Evolutionary conservation across 2,888 invertebrate species (phyloP).

Genomic region (Amblyjoppa proteus): DNA sequence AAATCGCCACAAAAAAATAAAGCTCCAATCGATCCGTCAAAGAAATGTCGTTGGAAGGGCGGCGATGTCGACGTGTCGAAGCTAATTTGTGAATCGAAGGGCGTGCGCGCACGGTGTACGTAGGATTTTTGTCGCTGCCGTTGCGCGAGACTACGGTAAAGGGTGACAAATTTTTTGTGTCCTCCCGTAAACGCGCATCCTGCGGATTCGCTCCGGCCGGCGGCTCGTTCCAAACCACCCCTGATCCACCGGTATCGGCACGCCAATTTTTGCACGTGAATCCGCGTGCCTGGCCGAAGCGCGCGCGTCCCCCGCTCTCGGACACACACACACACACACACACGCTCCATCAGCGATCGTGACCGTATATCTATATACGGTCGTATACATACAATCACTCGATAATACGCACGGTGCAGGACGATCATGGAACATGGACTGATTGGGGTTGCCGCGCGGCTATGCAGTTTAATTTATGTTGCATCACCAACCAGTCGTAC

Average conservation of each 20-base stretch:
- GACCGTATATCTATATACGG: slow-evolving; percentile 64
- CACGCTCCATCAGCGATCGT: slow-evolving; percentile 34
- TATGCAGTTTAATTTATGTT: slow-evolving; percentile 82
- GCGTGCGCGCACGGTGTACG: not conserved
- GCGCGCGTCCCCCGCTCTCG: slow-evolving; percentile 36
- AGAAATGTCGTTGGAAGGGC: not conserved
- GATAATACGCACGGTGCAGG: slow-evolving; percentile 76
- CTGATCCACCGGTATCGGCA: slow-evolving; percentile 72
- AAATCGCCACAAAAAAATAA: not conserved
- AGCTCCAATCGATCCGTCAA: not conserved
- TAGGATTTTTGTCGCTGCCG: not conserved
- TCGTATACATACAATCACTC: slow-evolving; percentile 64
- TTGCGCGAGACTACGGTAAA: slow-evolving; percentile 39
- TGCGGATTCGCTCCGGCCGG: slow-evolving; percentile 59
- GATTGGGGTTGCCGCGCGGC: slow-evolving; percentile 80
- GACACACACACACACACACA: slow-evolving; percentile 67
- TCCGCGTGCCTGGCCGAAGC: slow-evolving; percentile 25
- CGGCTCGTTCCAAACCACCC: slow-evolving; percentile 35
- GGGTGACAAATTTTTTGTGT: slow-evolving; percentile 73
- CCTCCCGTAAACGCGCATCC: slow-evolving; percentile 45
- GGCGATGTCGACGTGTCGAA: not conserved
- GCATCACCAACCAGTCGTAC: slow-evolving; percentile 81
- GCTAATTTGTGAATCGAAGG: not conserved
- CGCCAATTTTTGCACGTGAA: slow-evolving; percentile 75
- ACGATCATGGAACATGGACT: slow-evolving; percentile 80